These are phyloP conservation scores for Drosophila quadrilineata DNA, from an alignment of 1,140 invertebrate genomes.

Conservation along the genomic window DNA sequence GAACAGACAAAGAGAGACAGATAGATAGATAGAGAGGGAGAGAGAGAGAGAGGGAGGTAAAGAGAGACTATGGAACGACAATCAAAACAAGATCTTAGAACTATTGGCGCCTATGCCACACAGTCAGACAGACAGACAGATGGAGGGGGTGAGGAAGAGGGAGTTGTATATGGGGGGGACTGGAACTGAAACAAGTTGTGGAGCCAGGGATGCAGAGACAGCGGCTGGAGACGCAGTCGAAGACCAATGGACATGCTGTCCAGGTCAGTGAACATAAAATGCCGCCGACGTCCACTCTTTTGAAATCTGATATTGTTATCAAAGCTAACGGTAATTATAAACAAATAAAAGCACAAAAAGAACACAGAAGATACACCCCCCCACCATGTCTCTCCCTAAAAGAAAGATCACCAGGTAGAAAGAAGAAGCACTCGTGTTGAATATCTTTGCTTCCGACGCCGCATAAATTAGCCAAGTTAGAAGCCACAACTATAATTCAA, in stretches of 20 bases:
- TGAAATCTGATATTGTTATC: constrained; percentile 76
- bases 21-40: constrained; percentile 10
- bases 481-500: constrained; percentile 76
- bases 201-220: background rate
- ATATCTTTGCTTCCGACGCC: constrained; percentile 60
- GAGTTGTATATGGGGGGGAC: too few relatives aligned
- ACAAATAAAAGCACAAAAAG: constrained; percentile 69
- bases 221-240: background rate
- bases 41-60: constrained; percentile 25
- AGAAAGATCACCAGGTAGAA: constrained; percentile 30
- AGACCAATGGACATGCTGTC: constrained; percentile 33
- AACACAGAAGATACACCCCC: too few relatives aligned
- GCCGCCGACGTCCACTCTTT: constrained; percentile 47
- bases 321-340: constrained; percentile 74
- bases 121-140: constrained; percentile 18
- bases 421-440: background rate
- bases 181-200: too few relatives aligned
- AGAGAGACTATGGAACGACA: constrained; percentile 57
- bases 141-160: background rate
- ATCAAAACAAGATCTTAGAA: constrained; percentile 80
- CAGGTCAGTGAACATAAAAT: constrained; percentile 72
- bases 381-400: too few relatives aligned
- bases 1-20: constrained; percentile 50
- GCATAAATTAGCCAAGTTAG: constrained; percentile 67
- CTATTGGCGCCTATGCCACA: constrained; percentile 68